Base-by-base conservation (phyloP, 2,113 vertebrate species). In the Centropus bengalensis region DNA sequence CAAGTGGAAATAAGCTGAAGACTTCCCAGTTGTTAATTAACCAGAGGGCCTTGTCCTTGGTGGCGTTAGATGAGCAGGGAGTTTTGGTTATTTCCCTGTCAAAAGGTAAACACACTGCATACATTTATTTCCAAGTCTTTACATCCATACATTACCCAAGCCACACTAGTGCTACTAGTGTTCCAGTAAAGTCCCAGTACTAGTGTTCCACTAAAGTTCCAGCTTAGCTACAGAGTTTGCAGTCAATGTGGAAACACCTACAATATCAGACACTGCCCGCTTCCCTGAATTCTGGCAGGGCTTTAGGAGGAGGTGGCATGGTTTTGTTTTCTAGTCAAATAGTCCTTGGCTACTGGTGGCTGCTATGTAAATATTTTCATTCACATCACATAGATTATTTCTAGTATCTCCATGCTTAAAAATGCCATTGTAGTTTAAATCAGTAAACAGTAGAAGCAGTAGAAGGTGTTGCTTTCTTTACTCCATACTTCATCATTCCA, bases 321-420 rank as follows among this genome's bases (percentile, higher is more conserved):
- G 9, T 44, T 93, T 92, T 71, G 13, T 26, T 92, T 84, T 17
- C 16, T 55, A 26, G 38, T 42, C 20, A 71, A n/a, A 52, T 66
- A 69, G 40, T 28, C 23, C 71, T 68, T 59, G 26, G 38, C 47
- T 89, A 28, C 23, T 80, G 62, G 52, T 63, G 67, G 68, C 55
- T 92, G 19, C 17, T 49, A 36, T 52, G 14, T 89, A 62, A 79
- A 62, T 76, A 40, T 81, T 84, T 89, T 63, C 16, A 33, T 44
- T 27, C 45, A 78, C 5, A 0, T 78, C 6, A 42, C 1, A 0
- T 52, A 20, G 6, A 1, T 63, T 58, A 78, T 6, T 75, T 86
- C n/a, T 70, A 10, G 23, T 62, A 22, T 67, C 20, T 75, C 17
- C 15, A 11, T 70, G 51, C 36, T 70, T 79, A 67, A 49, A 49